A percentile compares a stretch with the other conserved stretches of the same genome.
These are phyloP conservation scores for Noctua janthe DNA, from an alignment of 2,888 invertebrate species.

Conservation along the genomic window DNA sequence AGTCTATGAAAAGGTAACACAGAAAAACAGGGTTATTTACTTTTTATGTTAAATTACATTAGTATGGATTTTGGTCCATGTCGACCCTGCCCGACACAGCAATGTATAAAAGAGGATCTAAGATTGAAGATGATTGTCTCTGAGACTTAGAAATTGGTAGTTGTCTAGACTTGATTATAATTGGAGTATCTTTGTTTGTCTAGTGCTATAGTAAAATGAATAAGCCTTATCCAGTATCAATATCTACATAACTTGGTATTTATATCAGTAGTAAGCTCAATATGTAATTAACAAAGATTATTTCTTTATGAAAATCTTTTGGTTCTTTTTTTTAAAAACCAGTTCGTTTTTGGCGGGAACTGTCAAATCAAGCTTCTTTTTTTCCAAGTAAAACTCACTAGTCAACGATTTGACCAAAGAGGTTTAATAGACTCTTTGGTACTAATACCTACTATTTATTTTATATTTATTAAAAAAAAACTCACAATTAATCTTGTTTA, in stretches of 20 bases:
- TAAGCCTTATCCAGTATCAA: not conserved
- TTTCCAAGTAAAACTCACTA: not conserved
- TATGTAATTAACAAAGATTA: not conserved
- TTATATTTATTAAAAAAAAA: not conserved
- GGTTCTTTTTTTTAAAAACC: not conserved
- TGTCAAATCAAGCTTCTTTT: not conserved
- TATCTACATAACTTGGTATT: not conserved
- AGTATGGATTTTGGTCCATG: not conserved
- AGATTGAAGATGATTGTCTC: constrained; percentile 3
- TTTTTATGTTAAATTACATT: not conserved
- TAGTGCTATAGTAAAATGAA: not conserved
- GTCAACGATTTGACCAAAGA: not conserved
- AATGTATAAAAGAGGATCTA: not conserved
- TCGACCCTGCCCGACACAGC: too few relatives aligned
- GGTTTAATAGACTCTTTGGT: not conserved
- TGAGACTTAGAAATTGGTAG: constrained; percentile 8
- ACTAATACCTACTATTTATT: not conserved
- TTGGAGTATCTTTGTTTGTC: constrained; percentile 8
- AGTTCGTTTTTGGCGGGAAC: not conserved
- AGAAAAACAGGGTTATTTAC: not conserved
- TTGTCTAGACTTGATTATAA: constrained; percentile 30
- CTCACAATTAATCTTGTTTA: not conserved
- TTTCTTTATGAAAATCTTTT: not conserved
- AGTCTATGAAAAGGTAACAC: not conserved
- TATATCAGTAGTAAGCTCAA: not conserved